phyloP scores from a whole-genome alignment of 2,113 vertebrate species.

The rabbit (Oryctolagus cuniculus) region mOryCun1.1 NC_091442.1:100392001-100392500 shows the following conservation, averaged over 20 bases:
- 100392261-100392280: neutral
- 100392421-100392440: neutral
- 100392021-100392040: neutral
- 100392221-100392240: neutral
- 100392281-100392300: neutral
- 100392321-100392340: neutral
- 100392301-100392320: neutral
- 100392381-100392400: neutral
- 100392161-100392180: neutral
- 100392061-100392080: neutral
- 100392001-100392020: neutral
- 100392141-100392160: neutral
- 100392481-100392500: conserved; percentile 47
- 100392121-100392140: neutral
- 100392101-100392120: neutral
- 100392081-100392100: neutral
- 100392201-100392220: neutral
- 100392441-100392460: neutral
- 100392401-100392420: neutral
- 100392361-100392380: neutral
- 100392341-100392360: conserved; percentile 3
- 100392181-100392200: neutral
- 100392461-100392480: conserved; percentile 33
- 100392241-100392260: neutral
- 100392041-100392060: rapidly evolving